Base-by-base conservation (phyloP, 2,888 invertebrate species). In the Mongoloraphidia duomilia region DNA sequence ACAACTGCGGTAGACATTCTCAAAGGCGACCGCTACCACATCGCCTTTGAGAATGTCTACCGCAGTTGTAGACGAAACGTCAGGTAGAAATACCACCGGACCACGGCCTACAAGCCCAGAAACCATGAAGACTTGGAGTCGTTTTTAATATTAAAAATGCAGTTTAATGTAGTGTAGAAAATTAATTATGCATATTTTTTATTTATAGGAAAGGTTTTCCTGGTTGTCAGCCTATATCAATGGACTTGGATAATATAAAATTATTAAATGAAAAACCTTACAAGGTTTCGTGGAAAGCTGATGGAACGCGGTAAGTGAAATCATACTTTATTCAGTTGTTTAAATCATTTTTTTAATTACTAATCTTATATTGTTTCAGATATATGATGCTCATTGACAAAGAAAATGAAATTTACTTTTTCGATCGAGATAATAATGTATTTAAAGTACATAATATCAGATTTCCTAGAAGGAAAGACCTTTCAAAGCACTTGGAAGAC, bases 221-320 rank as follows among this genome's bases (percentile, higher is more conserved):
- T 0, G 98, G 98, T 0, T 82, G 85, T 2, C 98, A 99, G 63
- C 98, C 98, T 0, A 94, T 99, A 0, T 96, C 96, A 0, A 94
- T 99, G 94, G 88, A 91, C 61, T 68, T 72, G 2, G 62, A 74
- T 1, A 99, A 99, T 66, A 71, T 98, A 43, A 65, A 67, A 46
- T 73, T 84, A 10, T 68, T 99, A 3, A 73, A 77, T 34, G 69
- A 82, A 55, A 88, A 88, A 61, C 88, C 89, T 0, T 99, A 98
- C 63, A 80, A 84, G 64, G 96, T 98, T 1, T 97, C 96, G 2
- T 99, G 98, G 98, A 99, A 99, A 65, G 98, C 98, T 9, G 98
- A 99, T 67, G 98, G 98, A 37, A 89, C 87, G 35, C 82, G 92
- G 84, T 88, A 64, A 63, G 57, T 53, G 49, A 44, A 50, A n/a